Conservation (phyloP, 1,140 invertebrate genomes). For the Drosophila suzukii region DNA sequence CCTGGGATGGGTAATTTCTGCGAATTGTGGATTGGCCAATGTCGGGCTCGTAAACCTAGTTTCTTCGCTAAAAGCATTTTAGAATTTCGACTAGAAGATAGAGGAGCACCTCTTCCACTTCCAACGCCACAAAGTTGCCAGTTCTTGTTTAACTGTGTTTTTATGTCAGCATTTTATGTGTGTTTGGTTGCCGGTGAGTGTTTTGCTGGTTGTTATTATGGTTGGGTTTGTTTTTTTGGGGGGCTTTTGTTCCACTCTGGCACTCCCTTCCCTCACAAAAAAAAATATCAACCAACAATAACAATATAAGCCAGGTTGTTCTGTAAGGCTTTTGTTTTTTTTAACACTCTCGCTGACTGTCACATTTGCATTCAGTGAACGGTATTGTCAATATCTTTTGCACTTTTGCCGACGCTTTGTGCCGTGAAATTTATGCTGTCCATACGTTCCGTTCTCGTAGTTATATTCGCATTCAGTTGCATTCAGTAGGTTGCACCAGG, state of each 20-base stretch:
- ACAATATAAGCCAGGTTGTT: slow-evolving; percentile 43
- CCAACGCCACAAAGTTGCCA: slow-evolving; percentile 14
- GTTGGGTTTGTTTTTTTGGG: slow-evolving; percentile 27
- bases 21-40: slow-evolving; percentile 55
- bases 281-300: slow-evolving; percentile 33
- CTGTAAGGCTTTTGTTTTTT: slow-evolving; percentile 45
- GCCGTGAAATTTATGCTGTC: slow-evolving; percentile 70
- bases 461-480: slow-evolving; percentile 36
- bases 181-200: slow-evolving; percentile 32
- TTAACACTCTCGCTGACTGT: slow-evolving; percentile 48
- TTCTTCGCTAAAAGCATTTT: slow-evolving; percentile 60
- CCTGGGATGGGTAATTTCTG: slow-evolving; percentile 45
- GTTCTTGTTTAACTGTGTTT: slow-evolving; percentile 70
- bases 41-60: slow-evolving; percentile 70
- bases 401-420: slow-evolving; percentile 45
- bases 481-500: slow-evolving; percentile 61
- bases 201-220: slow-evolving; percentile 46
- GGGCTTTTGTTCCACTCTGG: slow-evolving; percentile 39
- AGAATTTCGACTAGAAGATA: slow-evolving; percentile 44
- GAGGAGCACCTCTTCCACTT: slow-evolving; percentile 5
- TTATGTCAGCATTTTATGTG: slow-evolving; percentile 68
- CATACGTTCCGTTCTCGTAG: slow-evolving; percentile 4
- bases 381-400: slow-evolving; percentile 66
- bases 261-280: slow-evolving; percentile 24
- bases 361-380: slow-evolving; percentile 72